Evolutionary conservation across 2,113 vertebrate genomes (phyloP), one percentile per base, ranked within the genome.

Genomic region (Orthonyx spaldingii): DNA sequence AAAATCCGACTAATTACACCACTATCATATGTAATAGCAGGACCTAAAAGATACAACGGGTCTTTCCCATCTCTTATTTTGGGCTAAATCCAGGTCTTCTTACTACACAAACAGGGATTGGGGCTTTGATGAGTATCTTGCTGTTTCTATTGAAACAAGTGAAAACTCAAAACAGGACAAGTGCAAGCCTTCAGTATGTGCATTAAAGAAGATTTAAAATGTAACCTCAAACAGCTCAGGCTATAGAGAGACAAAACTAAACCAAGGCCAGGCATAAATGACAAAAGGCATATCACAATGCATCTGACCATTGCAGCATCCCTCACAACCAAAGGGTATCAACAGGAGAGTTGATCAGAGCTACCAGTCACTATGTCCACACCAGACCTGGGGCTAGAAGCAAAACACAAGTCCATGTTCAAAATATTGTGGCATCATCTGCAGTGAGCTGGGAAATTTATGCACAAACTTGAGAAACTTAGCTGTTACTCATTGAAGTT

Each of bases 1-100:
- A 64, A 84, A 96, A 95, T 90, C 49, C 75, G 64, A 78, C 56
- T 71, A 86, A 88, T 92, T 88, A 75, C 60, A 87, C 41, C 68
- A 78, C 82, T 77, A 56, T 27, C 64, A 80, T 70, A 77, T 42
- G 13, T 57, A 84, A 84, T 70, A 84, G 30, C 64, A 86, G 56
- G 46, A 68, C 27, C 44, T 81, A 81, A 87, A 79, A 2, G 0
- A 71, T 59, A 52, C 32, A 79, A 84, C 10, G 33, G n/a, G 22
- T 60, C 63, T 84, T 85, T 63, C 39, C 47, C 46, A 47, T 57
- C 75, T 88, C 72, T 84, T 84, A 64, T 81, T 93, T 90, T 79
- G 68, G 87, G 59, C 61, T 90, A 77, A 86, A 92, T 81, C 30
- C 0, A 8, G 22, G 50, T 84, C 68, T 91, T 56, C 87, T 91